phyloP scores from a whole-genome alignment of 1,140 invertebrate species.

The Dendroctonus ponderosae region DNA sequence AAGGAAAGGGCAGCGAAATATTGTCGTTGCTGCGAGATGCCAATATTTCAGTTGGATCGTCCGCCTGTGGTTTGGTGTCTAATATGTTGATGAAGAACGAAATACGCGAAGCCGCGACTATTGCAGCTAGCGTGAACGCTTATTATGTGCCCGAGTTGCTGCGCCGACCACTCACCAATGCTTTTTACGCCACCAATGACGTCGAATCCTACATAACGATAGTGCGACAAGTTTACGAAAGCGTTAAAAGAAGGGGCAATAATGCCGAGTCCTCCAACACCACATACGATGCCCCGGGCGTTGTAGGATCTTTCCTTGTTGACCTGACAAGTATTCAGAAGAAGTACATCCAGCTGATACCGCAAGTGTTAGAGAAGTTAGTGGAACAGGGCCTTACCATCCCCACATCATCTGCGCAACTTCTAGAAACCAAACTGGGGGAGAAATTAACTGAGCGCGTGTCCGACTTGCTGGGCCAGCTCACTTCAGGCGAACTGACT shows the following conservation, averaged over 20 bases:
- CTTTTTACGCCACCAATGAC: slow-evolving; percentile 59
- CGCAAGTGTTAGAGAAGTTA: slow-evolving; percentile 55
- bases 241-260: slow-evolving; percentile 40
- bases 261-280: slow-evolving; percentile 18
- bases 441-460: slow-evolving; percentile 62
- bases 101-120: slow-evolving; percentile 57
- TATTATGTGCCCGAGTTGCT: slow-evolving; percentile 58
- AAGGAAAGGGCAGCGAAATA: slow-evolving; percentile 56
- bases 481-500: slow-evolving; percentile 64
- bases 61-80: slow-evolving; percentile 59
- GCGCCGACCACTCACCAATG: slow-evolving; percentile 55
- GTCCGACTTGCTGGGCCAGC: slow-evolving; percentile 59
- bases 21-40: slow-evolving; percentile 54
- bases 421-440: slow-evolving; percentile 61
- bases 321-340: slow-evolving; percentile 48
- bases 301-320: slow-evolving; percentile 56
- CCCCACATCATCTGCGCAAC: slow-evolving; percentile 57
- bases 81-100: slow-evolving; percentile 56
- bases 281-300: slow-evolving; percentile 42
- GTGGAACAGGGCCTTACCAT: slow-evolving; percentile 65
- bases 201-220: slow-evolving; percentile 57
- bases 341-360: slow-evolving; percentile 41
- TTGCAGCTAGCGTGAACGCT: slow-evolving; percentile 56
- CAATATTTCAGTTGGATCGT: slow-evolving; percentile 57
- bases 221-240: slow-evolving; percentile 54